A percentile compares a stretch with the other conserved stretches of the same genome.
phyloP scores from a whole-genome alignment of 2,888 invertebrate species.

The Zaprionus lineosus region DNA sequence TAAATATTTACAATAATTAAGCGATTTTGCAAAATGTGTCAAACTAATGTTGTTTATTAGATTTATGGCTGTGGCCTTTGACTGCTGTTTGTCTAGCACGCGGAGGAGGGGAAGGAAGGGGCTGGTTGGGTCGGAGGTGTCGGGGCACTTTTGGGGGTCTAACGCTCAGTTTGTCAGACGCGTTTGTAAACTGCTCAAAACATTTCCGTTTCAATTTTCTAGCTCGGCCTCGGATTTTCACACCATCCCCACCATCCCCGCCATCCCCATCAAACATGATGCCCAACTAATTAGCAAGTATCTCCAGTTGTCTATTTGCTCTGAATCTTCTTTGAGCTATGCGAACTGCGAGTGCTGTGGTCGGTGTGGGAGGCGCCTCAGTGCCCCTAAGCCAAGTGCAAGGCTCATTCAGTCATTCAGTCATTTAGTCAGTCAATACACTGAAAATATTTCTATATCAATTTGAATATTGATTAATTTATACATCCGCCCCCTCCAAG shows the following conservation, averaged over 20 bases:
- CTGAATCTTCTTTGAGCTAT: conserved; percentile 15
- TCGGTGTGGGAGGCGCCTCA: no score
- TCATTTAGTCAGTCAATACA: no score
- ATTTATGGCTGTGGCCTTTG: conserved; percentile 48
- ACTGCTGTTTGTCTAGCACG: conserved; percentile 1
- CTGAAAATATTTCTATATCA: no score
- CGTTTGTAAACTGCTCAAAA: conserved; percentile 49
- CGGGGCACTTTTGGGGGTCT: conserved; percentile 21
- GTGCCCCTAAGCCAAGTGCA: neutral
- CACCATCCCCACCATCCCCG: conserved; percentile 53
- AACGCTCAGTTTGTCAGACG: conserved; percentile 30
- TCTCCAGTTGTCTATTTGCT: conserved; percentile 10
- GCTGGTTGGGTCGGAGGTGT: neutral
- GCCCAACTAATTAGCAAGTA: conserved; percentile 58
- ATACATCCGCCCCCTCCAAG: no score
- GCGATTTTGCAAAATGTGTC: conserved; percentile 43
- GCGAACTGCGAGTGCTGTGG: conserved; percentile 20
- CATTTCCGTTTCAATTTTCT: conserved; percentile 40
- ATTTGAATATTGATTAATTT: no score
- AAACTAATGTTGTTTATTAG: conserved; percentile 44
- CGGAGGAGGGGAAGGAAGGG: no score
- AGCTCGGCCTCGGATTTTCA: conserved; percentile 42
- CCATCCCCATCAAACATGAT: conserved; percentile 51
- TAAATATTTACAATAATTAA: conserved; percentile 61
- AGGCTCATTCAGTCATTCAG: no score